Evolutionary conservation across 2,797 vertebrate genomes (phyloP).

Genomic region (Poecilia gillii): DNA sequence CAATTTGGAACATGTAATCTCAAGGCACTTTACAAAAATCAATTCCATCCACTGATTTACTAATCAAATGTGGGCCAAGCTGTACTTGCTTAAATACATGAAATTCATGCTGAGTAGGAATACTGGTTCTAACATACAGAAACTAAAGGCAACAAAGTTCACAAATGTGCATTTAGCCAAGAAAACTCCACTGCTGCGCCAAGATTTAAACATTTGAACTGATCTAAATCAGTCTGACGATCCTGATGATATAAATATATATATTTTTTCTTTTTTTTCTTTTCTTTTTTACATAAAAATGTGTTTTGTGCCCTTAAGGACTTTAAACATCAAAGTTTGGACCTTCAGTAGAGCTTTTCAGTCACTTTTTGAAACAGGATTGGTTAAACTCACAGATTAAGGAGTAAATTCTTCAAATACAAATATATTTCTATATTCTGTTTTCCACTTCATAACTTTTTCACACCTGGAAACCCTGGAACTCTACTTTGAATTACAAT

Average conservation of each 20-base stretch:
- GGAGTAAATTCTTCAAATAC: background rate
- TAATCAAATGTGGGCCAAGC: background rate
- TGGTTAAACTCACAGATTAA: background rate
- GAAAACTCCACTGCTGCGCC: background rate
- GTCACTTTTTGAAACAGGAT: background rate
- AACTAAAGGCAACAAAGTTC: background rate
- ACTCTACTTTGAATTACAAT: background rate
- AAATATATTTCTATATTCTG: background rate
- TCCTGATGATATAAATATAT: too few species aligned
- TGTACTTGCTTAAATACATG: background rate
- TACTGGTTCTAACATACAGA: background rate
- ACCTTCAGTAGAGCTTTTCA: background rate
- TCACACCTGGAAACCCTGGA: background rate
- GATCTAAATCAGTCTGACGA: background rate
- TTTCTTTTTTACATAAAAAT: background rate
- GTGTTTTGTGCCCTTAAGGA: background rate
- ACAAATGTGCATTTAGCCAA: background rate
- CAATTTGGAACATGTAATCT: background rate
- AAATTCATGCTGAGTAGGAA: background rate
- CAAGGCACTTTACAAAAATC: background rate
- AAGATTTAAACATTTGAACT: background rate
- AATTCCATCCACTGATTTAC: background rate
- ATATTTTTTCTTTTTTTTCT: too few species aligned
- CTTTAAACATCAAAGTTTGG: background rate
- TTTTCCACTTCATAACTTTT: background rate